A percentile compares a stretch with the other conserved stretches of the same genome.
These are phyloP conservation scores for Cryptoprocta ferox DNA, from an alignment of 2,797 vertebrate genomes.

Conservation along the genomic window DNA sequence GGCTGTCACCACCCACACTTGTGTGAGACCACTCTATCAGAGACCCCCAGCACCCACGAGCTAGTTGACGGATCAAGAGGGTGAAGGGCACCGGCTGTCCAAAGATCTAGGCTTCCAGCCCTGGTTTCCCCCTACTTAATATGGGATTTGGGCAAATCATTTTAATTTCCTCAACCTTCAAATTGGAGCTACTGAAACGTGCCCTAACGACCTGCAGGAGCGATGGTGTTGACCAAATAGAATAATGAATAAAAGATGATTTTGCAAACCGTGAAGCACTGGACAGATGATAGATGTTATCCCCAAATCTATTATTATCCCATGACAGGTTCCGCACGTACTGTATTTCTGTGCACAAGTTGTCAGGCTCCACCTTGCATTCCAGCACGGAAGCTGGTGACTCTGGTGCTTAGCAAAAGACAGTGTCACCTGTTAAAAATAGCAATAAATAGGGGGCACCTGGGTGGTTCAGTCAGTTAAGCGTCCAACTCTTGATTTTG, in stretches of 20 bases:
- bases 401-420: not conserved
- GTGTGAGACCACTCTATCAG: not conserved
- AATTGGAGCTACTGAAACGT: not conserved
- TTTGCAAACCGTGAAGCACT: not conserved
- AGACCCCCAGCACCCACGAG: not conserved
- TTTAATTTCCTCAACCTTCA: not conserved
- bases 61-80: not conserved
- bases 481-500: too few relatives aligned
- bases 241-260: not conserved
- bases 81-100: not conserved
- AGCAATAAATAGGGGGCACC: not conserved
- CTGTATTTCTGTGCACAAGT: not conserved
- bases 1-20: not conserved
- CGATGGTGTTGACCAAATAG: not conserved
- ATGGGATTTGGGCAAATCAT: not conserved
- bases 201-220: too few relatives aligned
- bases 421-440: not conserved
- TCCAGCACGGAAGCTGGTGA: not conserved
- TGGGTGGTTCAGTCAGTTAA: too few relatives aligned
- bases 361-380: not conserved
- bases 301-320: not conserved
- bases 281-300: not conserved
- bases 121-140: not conserved
- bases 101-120: not conserved
- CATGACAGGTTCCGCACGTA: not conserved